These are phyloP conservation scores for Trichomalopsis sarcophagae DNA, from an alignment of 1,140 invertebrate genomes.

Conservation along the genomic window DNA sequence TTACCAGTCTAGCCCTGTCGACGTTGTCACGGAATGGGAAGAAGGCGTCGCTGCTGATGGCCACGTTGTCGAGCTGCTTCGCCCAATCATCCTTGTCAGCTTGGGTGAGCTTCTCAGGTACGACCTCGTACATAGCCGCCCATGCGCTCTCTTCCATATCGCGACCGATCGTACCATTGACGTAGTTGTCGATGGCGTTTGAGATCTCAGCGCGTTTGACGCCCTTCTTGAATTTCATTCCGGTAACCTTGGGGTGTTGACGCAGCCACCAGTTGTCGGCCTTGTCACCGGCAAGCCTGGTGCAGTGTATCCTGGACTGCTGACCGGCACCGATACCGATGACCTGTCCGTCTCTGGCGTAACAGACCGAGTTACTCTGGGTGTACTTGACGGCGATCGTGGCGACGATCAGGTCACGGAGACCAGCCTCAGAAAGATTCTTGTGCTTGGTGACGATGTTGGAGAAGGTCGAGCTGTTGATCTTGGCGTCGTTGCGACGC, in stretches of 20 bases:
- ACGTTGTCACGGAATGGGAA: slow-evolving; percentile 99
- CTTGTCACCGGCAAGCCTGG: slow-evolving; percentile 96
- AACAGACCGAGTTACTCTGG: slow-evolving; percentile 98
- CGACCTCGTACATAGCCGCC: slow-evolving; percentile 84
- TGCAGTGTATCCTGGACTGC: slow-evolving; percentile 98
- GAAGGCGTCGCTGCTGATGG: slow-evolving; percentile 98
- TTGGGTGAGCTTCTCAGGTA: slow-evolving; percentile 81
- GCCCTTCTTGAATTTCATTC: slow-evolving; percentile 91
- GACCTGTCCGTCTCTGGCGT: slow-evolving; percentile 92
- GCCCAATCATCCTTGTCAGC: slow-evolving; percentile 88
- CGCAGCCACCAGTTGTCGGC: slow-evolving; percentile 99
- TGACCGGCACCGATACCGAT: slow-evolving; percentile 98
- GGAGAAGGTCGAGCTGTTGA: slow-evolving; percentile 85
- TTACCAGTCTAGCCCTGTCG: slow-evolving; percentile 92
- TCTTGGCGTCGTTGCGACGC: slow-evolving; percentile 91
- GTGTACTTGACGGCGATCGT: slow-evolving; percentile 98
- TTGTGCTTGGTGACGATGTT: slow-evolving; percentile 89
- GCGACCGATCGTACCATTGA: slow-evolving; percentile 91
- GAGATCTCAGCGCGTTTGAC: slow-evolving; percentile 95
- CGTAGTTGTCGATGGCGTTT: slow-evolving; percentile 97
- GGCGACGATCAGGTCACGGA: slow-evolving; percentile 95
- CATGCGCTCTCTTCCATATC: slow-evolving; percentile 80
- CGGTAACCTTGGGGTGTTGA: slow-evolving; percentile 91
- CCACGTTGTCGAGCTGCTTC: slow-evolving; percentile 86
- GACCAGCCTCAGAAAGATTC: slow-evolving; percentile 83